phyloP scores from a whole-genome alignment of 1,140 invertebrate genomes.

The Magallana ariakensis region DNA sequence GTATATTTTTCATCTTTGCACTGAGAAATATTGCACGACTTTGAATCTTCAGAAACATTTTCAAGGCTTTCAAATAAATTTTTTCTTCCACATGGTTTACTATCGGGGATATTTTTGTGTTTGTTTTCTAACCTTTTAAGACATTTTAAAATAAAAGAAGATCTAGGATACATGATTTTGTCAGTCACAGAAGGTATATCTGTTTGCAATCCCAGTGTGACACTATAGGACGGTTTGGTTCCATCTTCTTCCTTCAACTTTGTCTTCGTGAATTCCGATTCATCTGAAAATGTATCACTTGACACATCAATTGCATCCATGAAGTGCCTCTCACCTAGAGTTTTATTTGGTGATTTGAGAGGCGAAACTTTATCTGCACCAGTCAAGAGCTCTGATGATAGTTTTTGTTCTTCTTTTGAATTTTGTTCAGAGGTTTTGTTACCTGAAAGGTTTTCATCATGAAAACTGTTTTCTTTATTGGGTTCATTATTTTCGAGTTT shows the following conservation, averaged over 20 bases:
- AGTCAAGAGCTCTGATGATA: background rate
- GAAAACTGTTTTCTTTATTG: conserved; percentile 17
- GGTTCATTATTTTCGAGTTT: background rate
- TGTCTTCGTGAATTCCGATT: conserved; percentile 10
- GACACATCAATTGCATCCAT: conserved; percentile 25
- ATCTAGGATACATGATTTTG: conserved; percentile 13
- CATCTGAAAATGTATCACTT: conserved; percentile 26
- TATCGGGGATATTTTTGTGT: background rate
- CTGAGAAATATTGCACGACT: background rate
- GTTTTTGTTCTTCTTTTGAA: background rate
- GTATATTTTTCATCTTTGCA: background rate
- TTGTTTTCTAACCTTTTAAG: conserved; percentile 32
- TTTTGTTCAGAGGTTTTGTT: background rate
- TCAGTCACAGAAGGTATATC: background rate
- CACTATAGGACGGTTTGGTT: conserved; percentile 12
- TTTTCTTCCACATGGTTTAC: background rate
- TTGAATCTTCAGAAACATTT: conserved; percentile 19
- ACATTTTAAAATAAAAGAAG: background rate
- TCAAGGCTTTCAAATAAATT: conserved; percentile 42
- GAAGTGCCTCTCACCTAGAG: conserved; percentile 20
- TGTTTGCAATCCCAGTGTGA: conserved; percentile 27
- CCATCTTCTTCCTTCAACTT: background rate
- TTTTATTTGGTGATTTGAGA: conserved; percentile 31
- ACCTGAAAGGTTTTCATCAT: background rate
- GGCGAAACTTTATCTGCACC: background rate